Percentiles rank a stretch among this genome's conserved stretches.
phyloP scores from a whole-genome alignment of 2,888 invertebrate genomes.

The Mechanitis messenoides region DNA sequence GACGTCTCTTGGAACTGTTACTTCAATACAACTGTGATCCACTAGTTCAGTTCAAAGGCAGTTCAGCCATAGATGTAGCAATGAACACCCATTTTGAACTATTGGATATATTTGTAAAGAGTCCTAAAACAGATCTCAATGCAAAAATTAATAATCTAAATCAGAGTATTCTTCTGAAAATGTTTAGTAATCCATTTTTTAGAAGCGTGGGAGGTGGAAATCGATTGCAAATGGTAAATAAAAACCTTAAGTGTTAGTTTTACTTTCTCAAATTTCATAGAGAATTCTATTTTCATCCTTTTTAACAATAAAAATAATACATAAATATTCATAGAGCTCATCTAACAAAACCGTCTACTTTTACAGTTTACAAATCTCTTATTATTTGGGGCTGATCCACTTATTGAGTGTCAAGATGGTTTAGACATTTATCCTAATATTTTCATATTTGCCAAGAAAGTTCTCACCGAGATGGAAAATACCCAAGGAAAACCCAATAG shows the following conservation, averaged over 20 bases:
- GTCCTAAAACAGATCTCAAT: slow-evolving; percentile 50
- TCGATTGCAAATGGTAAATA: slow-evolving; percentile 47
- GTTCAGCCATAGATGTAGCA: slow-evolving; percentile 50
- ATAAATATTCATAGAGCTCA: too few relatives aligned
- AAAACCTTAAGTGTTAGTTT: not conserved
- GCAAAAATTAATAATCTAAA: slow-evolving; percentile 49
- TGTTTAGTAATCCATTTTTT: slow-evolving; percentile 50
- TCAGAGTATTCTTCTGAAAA: slow-evolving; percentile 55
- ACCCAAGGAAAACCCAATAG: slow-evolving; percentile 20
- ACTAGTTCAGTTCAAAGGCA: slow-evolving; percentile 44
- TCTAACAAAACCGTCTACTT: slow-evolving; percentile 10
- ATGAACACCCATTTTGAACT: slow-evolving; percentile 43
- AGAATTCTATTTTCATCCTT: too few relatives aligned
- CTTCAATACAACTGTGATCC: slow-evolving; percentile 51
- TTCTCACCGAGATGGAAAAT: slow-evolving; percentile 31
- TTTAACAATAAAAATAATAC: too few relatives aligned
- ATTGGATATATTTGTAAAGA: slow-evolving; percentile 50
- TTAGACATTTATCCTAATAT: slow-evolving; percentile 46
- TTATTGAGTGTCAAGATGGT: slow-evolving; percentile 47
- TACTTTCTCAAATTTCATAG: too few relatives aligned
- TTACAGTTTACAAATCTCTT: slow-evolving; percentile 56
- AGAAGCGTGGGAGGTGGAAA: slow-evolving; percentile 39
- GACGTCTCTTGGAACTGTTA: slow-evolving; percentile 46
- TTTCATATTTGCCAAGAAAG: slow-evolving; percentile 47
- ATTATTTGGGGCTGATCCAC: slow-evolving; percentile 58